phyloP scores from a whole-genome alignment of 2,113 vertebrate species.

The Cranoglanis bouderius region DNA sequence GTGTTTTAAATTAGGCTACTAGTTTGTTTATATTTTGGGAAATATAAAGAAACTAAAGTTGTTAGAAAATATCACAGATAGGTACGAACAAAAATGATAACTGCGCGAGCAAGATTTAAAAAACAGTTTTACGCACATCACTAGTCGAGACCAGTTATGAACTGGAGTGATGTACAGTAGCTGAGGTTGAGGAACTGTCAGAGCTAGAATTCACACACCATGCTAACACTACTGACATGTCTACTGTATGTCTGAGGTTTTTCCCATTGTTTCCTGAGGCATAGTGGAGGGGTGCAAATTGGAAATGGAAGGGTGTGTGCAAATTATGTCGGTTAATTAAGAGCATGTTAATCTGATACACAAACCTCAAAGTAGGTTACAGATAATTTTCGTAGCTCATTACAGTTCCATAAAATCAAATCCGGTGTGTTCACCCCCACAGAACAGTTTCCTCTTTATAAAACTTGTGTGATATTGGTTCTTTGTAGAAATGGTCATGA shows the following conservation, averaged over 20 bases:
- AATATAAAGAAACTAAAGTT: neutral
- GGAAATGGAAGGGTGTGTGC: no score
- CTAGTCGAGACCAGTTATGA: no score
- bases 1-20: neutral
- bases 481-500: neutral
- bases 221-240: neutral
- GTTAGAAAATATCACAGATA: neutral
- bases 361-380: neutral
- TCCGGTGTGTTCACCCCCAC: neutral
- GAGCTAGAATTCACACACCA: no score
- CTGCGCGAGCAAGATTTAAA: neutral
- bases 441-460: neutral
- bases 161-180: no score
- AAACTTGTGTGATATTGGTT: neutral
- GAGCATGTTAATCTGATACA: neutral
- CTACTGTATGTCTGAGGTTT: neutral
- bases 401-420: neutral
- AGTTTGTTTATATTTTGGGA: neutral
- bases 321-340: neutral
- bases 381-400: neutral
- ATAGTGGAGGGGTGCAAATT: no score
- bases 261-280: no score
- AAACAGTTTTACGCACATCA: no score
- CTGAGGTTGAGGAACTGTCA: no score
- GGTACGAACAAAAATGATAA: neutral